A percentile compares a stretch with the other conserved stretches of the same genome.
phyloP scores from a whole-genome alignment of 2,113 vertebrate genomes.

The Tupaia tana region DNA sequence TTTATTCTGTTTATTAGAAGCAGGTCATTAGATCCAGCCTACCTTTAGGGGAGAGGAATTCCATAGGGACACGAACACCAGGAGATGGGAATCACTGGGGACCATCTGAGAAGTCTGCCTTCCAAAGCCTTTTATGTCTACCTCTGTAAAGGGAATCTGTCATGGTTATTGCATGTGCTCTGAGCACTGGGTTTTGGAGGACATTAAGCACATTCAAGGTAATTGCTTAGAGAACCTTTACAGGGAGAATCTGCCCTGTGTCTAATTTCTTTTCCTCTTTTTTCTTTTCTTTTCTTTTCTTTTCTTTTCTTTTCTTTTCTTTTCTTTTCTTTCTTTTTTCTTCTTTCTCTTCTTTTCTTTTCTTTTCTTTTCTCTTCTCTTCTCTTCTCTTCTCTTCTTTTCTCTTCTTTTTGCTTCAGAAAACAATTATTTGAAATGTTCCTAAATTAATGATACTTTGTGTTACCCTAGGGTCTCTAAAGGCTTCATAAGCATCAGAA shows the following conservation, averaged over 20 bases:
- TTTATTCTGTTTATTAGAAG: background rate
- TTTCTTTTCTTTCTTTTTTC: too few relatives aligned
- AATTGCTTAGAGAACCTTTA: background rate
- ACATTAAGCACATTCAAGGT: background rate
- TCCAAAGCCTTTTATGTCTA: background rate
- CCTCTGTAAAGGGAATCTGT: background rate
- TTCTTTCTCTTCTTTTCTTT: too few relatives aligned
- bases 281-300: too few relatives aligned
- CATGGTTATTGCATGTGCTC: background rate
- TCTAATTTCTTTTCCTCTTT: background rate
- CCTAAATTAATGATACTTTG: constrained; percentile 21
- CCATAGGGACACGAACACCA: background rate
- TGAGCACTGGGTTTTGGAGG: background rate
- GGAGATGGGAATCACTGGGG: background rate
- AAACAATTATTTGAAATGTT: constrained; percentile 17
- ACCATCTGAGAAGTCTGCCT: background rate
- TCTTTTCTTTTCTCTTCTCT: background rate
- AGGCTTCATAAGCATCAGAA: background rate
- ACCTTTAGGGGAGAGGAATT: background rate
- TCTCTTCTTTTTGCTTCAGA: background rate
- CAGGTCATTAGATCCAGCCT: background rate
- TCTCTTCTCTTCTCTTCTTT: too few relatives aligned
- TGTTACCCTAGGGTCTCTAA: background rate
- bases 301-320: too few relatives aligned
- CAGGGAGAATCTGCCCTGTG: background rate